These are phyloP conservation scores for Sardinella longiceps DNA, from an alignment of 2,797 vertebrate species.

Conservation along the genomic window DNA sequence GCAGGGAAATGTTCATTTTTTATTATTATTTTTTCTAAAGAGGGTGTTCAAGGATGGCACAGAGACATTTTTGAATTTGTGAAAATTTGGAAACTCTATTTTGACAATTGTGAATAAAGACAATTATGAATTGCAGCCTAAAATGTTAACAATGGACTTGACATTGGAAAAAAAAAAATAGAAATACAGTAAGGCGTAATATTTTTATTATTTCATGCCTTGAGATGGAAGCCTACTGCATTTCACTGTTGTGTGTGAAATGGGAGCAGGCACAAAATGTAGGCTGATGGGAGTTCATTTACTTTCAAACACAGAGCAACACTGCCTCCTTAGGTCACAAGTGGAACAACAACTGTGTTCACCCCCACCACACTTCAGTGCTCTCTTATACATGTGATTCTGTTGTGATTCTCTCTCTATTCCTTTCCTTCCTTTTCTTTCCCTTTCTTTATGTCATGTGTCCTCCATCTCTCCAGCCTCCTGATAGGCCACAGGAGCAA, in stretches of 20 bases:
- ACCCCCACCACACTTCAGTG: neutral
- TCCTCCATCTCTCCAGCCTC: neutral
- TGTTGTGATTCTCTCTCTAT: neutral
- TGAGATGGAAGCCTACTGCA: neutral
- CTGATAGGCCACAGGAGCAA: neutral
- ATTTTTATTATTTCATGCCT: neutral
- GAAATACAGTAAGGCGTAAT: too few species aligned
- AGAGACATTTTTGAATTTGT: too few species aligned
- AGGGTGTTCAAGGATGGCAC: too few species aligned
- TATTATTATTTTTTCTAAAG: too few species aligned
- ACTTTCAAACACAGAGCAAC: slow-evolving; percentile 59
- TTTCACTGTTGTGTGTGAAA: neutral
- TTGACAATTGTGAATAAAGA: too few species aligned
- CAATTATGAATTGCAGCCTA: too few species aligned
- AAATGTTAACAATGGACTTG: too few species aligned
- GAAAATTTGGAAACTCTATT: too few species aligned
- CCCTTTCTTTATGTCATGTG: slow-evolving; percentile 9
- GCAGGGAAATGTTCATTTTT: too few species aligned
- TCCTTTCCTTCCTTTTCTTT: neutral
- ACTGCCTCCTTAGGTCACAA: slow-evolving; percentile 65
- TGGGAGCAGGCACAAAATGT: neutral
- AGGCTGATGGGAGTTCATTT: slow-evolving; percentile 16
- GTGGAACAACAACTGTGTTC: slow-evolving; percentile 45
- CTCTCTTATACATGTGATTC: too few species aligned
- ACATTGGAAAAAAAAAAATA: too few species aligned